Percentiles rank a stretch among this genome's conserved stretches.
Conservation (phyloP, 1,140 invertebrate genomes). For the Oppia nitens region DNA sequence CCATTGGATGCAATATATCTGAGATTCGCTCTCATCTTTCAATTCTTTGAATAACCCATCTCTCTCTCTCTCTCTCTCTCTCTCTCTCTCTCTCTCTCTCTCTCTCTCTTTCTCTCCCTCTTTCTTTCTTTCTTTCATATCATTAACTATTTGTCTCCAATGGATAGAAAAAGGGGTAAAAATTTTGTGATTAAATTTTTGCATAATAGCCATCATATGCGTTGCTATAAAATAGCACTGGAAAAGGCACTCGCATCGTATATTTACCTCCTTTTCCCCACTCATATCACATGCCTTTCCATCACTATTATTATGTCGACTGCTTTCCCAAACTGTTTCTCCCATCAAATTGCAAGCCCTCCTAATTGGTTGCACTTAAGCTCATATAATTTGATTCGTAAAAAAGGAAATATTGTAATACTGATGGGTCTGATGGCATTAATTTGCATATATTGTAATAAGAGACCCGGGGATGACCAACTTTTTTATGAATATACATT, state of each 20-base stretch:
- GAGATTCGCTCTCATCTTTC: background rate
- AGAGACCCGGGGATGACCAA: background rate
- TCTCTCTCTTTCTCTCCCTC: conserved; percentile 2
- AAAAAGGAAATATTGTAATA: background rate
- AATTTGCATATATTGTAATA: background rate
- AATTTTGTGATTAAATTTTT: background rate
- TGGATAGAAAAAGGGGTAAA: background rate
- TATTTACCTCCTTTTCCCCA: too few relatives aligned
- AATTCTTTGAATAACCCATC: background rate
- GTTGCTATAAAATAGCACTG: too few relatives aligned
- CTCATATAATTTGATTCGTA: background rate
- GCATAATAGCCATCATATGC: background rate
- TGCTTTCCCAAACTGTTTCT: background rate
- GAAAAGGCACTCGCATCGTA: background rate
- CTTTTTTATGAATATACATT: background rate
- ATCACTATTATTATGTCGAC: background rate
- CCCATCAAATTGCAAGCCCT: background rate
- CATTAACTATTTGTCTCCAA: conserved; percentile 5
- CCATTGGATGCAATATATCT: background rate
- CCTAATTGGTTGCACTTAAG: background rate
- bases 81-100: conserved; percentile 3
- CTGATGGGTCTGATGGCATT: background rate
- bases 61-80: background rate
- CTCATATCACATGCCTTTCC: too few relatives aligned
- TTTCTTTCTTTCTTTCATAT: background rate